A percentile compares a stretch with the other conserved stretches of the same genome.
Conservation (phyloP, 2,888 invertebrate genomes). For the Cheilosia vernalis region DNA sequence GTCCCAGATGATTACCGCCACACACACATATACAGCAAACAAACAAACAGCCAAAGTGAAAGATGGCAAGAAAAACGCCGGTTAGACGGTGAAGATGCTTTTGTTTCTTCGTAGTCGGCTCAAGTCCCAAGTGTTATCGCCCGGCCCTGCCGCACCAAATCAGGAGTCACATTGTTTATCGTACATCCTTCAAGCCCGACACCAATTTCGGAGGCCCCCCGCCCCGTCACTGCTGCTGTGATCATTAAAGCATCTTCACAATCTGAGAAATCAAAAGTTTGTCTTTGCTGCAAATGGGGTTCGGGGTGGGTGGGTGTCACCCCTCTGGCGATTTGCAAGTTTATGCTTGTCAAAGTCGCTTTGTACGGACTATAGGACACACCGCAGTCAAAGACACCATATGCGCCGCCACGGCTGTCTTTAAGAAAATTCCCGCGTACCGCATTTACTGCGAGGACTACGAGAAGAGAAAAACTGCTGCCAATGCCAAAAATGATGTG, state of each 20-base stretch:
- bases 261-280: conserved; percentile 75
- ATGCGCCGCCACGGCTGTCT: conserved; percentile 42
- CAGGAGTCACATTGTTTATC: conserved; percentile 74
- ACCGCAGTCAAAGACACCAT: conserved; percentile 52
- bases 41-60: conserved; percentile 40
- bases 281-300: conserved; percentile 43
- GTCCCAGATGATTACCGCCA: conserved; percentile 73
- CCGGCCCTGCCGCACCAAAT: conserved; percentile 46
- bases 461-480: conserved; percentile 49
- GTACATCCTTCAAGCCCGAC: conserved; percentile 45
- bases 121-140: conserved; percentile 71
- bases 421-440: not conserved
- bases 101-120: conserved; percentile 70
- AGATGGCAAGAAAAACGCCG: not conserved
- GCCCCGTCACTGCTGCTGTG: conserved; percentile 1
- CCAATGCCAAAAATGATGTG: conserved; percentile 70
- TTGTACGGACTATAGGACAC: conserved; percentile 58
- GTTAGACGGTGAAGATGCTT: conserved; percentile 22
- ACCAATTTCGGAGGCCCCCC: conserved; percentile 20
- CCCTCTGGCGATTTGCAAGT: conserved; percentile 67
- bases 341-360: conserved; percentile 70
- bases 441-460: conserved; percentile 62
- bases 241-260: conserved; percentile 73
- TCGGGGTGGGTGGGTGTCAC: conserved; percentile 16
- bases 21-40: conserved; percentile 15